A percentile compares a stretch with the other conserved stretches of the same genome.
Evolutionary conservation across 1,140 invertebrate genomes (phyloP).

Genomic region (Parasteatoda tepidariorum): DNA sequence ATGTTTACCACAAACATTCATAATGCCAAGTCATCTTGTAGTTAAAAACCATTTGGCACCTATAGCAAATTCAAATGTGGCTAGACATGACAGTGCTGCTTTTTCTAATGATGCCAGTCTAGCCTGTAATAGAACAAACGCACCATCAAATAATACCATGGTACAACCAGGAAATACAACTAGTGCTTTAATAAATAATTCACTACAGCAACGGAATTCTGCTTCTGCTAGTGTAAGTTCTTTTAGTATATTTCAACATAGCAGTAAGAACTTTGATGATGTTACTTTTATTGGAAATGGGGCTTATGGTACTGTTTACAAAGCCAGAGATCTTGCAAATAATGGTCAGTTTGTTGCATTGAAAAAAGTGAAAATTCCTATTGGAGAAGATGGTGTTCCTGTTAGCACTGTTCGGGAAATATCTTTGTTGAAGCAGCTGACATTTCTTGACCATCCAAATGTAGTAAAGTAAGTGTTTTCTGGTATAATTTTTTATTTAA

Average conservation of each 20-base stretch:
- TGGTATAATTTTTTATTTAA: neutral
- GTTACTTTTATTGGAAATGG: conserved; percentile 72
- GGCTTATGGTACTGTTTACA: conserved; percentile 94
- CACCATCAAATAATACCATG: neutral
- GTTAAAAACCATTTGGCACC: conserved; percentile 14
- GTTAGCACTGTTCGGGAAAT: conserved; percentile 91
- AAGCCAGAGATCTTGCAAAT: conserved; percentile 81
- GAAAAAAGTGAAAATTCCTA: conserved; percentile 87
- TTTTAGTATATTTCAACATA: conserved; percentile 53
- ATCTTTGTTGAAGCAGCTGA: conserved; percentile 86
- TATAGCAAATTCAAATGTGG: neutral
- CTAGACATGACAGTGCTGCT: neutral
- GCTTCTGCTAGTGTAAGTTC: conserved; percentile 28
- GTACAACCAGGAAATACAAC: neutral
- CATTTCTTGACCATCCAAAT: conserved; percentile 88
- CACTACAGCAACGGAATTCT: neutral
- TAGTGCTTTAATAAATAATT: neutral
- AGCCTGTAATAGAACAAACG: neutral
- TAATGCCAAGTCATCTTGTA: conserved; percentile 40
- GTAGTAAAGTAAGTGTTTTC: conserved; percentile 79
- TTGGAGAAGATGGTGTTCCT: conserved; percentile 91
- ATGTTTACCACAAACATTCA: neutral
- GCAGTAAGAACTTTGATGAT: conserved; percentile 63
- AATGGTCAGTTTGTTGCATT: conserved; percentile 85
- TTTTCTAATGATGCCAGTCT: neutral